A percentile compares a stretch with the other conserved stretches of the same genome.
phyloP scores from a whole-genome alignment of 1,140 invertebrate species.

The Drosophila triauraria region DNA sequence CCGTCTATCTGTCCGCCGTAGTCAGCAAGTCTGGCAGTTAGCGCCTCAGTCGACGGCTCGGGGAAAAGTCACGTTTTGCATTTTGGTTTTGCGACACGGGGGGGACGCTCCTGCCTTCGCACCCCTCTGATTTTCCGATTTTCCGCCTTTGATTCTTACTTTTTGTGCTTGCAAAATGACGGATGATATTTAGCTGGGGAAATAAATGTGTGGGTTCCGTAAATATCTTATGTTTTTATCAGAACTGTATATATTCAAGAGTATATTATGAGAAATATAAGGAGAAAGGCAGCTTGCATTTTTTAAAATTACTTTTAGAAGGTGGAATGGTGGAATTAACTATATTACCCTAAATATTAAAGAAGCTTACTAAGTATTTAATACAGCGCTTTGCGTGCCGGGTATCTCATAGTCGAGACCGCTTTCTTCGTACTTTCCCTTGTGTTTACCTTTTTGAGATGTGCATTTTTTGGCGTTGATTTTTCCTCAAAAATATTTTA shows the following conservation, averaged over 20 bases:
- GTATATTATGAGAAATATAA: neutral
- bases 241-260: neutral
- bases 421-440: too few relatives aligned
- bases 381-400: neutral
- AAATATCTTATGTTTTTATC: neutral
- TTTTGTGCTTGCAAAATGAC: slow-evolving; percentile 23
- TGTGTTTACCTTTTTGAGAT: slow-evolving; percentile 27
- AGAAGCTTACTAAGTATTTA: too few relatives aligned
- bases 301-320: too few relatives aligned
- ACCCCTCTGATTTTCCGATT: slow-evolving; percentile 1
- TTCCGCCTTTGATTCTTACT: slow-evolving; percentile 5
- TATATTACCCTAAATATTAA: too few relatives aligned
- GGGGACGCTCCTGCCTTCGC: too few relatives aligned
- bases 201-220: neutral
- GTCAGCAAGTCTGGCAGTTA: slow-evolving; percentile 47
- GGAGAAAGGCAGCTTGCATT: too few relatives aligned
- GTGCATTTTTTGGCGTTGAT: slow-evolving; percentile 20
- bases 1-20: slow-evolving; percentile 25
- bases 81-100: slow-evolving; percentile 40
- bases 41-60: slow-evolving; percentile 59
- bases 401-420: neutral
- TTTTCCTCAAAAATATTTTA: slow-evolving; percentile 28
- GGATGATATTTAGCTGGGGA: slow-evolving; percentile 19
- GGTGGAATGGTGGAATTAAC: too few relatives aligned
- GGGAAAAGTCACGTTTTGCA: slow-evolving; percentile 75